Evolutionary conservation across 2,113 vertebrate genomes (phyloP), one percentile per base, ranked within the genome.

Genomic region (Arothron firmamentum): DNA sequence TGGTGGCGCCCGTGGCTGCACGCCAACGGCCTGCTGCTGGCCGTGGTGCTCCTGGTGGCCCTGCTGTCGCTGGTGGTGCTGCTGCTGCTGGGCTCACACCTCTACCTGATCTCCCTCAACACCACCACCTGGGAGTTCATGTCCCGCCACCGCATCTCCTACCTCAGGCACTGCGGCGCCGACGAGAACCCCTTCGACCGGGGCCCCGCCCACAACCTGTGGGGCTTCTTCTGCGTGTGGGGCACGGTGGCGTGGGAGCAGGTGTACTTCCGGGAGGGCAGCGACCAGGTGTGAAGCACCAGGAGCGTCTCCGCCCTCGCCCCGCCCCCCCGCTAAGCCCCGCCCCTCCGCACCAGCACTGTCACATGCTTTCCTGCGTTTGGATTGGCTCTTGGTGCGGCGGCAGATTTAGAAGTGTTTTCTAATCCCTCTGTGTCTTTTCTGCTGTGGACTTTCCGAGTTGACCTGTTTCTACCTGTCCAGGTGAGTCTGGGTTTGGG

Each of bases 41-140:
- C 74, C 6, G 92, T 92, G 56, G 91, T 90, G 53, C 7, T 87
- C 4, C 56, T 96, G 76, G 85, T 93, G 41, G 62, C 72, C 0
- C 23, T 93, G 70, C 90, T 93, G 58, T 89, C 90, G 0, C 41
- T 85, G 50, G 88, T 93, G 9, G 92, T 91, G 12, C 47, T 89
- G 52, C 90, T 98, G 38, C 91, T 99, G 60, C 90, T 99, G 0
- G 84, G 88, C 54, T 97, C 93, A 0, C 95, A 99, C 65, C 89
- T 96, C 48, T 98, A 97, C 83, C 92, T 99, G 82, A 92, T 94
- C 52, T 94, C 95, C 0, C 90, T 92, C 77, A 96, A 98, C 85
- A 92, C 90, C 56, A 99, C 96, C 52, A 97, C 94, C n/a, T 98
- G 96, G 96, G 96, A 99, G 75, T 97, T 97, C 90, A 94, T 96